Percentiles rank a stretch among this genome's conserved stretches.
Evolutionary conservation across 2,113 vertebrate species (phyloP).

Genomic region (Podarcis muralis): DNA sequence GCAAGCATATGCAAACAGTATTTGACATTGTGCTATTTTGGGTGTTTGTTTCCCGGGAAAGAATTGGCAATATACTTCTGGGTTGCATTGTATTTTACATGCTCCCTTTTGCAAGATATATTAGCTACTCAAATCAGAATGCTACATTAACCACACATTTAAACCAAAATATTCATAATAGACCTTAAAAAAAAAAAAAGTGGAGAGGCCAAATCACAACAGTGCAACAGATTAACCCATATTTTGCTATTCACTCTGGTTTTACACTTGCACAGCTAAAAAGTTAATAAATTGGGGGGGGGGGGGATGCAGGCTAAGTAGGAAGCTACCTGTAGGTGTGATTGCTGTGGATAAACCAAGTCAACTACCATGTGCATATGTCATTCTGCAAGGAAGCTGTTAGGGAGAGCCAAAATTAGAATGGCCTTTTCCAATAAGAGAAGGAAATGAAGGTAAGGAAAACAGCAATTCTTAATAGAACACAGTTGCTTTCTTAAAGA

Average conservation of each 20-base stretch:
- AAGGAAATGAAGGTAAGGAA: neutral
- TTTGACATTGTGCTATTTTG: constrained; percentile 66
- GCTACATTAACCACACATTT: neutral
- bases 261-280: neutral
- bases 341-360: neutral
- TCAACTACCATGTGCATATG: neutral
- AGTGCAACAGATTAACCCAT: neutral
- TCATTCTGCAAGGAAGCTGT: neutral
- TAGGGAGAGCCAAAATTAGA: neutral
- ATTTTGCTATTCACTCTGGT: neutral
- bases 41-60: constrained; percentile 25
- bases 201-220: neutral
- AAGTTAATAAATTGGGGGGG: neutral
- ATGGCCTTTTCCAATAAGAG: neutral
- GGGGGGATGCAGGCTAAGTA: no score
- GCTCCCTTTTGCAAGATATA: constrained; percentile 32
- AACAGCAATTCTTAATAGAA: neutral
- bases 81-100: constrained; percentile 13
- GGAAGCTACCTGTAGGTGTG: neutral
- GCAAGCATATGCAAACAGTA: constrained; percentile 44
- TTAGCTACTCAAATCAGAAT: neutral
- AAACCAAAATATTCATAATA: neutral
- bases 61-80: constrained; percentile 27
- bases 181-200: neutral
- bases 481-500: neutral